phyloP scores from a whole-genome alignment of 2,888 invertebrate species.

The Eristalis pertinax region DNA sequence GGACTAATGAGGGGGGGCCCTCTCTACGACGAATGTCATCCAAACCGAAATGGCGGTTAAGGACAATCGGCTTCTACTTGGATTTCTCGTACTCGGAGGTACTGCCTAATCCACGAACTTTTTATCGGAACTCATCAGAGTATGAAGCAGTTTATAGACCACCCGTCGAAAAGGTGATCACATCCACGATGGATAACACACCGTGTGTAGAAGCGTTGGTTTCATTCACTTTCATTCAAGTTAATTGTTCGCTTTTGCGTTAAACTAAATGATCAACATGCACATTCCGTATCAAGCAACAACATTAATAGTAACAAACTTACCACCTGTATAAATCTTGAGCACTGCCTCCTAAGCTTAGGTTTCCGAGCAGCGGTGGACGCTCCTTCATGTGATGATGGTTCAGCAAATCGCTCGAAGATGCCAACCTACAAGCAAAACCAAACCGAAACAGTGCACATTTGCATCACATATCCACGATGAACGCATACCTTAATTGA shows the following conservation, averaged over 20 bases:
- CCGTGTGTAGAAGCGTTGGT: no score
- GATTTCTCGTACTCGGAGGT: no score
- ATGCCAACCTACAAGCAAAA: conserved; percentile 82
- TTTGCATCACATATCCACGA: background rate
- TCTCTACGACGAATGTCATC: no score
- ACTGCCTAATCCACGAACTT: no score
- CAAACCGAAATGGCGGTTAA: no score
- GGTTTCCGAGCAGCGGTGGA: conserved; percentile 82
- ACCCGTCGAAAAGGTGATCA: no score
- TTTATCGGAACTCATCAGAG: no score
- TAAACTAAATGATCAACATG: conserved; percentile 27
- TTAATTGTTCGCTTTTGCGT: background rate
- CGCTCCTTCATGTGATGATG: conserved; percentile 82
- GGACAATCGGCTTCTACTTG: no score
- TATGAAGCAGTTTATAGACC: no score
- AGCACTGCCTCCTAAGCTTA: conserved; percentile 82
- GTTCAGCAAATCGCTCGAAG: conserved; percentile 84
- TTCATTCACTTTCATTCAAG: no score
- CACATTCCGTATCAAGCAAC: conserved; percentile 64
- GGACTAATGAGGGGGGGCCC: no score
- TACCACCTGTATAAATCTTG: conserved; percentile 82
- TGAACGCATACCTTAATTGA: conserved; percentile 83
- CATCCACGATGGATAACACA: no score
- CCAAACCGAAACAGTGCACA: background rate
- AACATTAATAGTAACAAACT: conserved; percentile 75